Conservation (phyloP, 2,888 invertebrate species). For the Drosophila incognita region DNA sequence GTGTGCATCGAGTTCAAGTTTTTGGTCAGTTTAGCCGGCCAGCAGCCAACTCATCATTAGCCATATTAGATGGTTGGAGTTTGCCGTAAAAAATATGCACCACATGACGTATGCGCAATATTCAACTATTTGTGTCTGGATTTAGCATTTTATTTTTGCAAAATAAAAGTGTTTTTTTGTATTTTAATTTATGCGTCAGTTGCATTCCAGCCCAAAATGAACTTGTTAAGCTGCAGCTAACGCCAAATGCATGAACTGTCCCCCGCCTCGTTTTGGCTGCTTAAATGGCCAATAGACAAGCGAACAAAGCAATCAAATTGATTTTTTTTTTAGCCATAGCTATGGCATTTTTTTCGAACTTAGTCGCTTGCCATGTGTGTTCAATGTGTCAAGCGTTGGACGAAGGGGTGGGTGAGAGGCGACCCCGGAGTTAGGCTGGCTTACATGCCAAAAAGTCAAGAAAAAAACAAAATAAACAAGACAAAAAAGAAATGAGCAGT, state of each 20-base stretch:
- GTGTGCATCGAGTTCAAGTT: slow-evolving; percentile 1
- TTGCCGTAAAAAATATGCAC: background rate
- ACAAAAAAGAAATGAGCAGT: slow-evolving; percentile 4
- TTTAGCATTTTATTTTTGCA: slow-evolving; percentile 7
- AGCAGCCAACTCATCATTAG: slow-evolving; percentile 32
- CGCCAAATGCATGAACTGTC: slow-evolving; percentile 1
- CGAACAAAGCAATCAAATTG: slow-evolving; percentile 70
- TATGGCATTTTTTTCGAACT: slow-evolving; percentile 28
- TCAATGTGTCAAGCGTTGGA: slow-evolving; percentile 45
- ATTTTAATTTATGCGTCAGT: slow-evolving; percentile 63
- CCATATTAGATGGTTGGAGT: background rate
- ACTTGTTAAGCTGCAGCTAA: slow-evolving; percentile 71
- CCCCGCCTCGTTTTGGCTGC: slow-evolving; percentile 31
- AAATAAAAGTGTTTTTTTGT: slow-evolving; percentile 1
- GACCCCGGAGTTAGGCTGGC: slow-evolving; percentile 28
- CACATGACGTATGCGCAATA: slow-evolving; percentile 48
- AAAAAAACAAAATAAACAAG: slow-evolving; percentile 16
- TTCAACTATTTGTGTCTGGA: slow-evolving; percentile 36
- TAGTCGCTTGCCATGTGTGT: slow-evolving; percentile 57
- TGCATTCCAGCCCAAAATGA: slow-evolving; percentile 54
- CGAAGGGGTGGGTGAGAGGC: background rate
- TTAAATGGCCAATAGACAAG: slow-evolving; percentile 70
- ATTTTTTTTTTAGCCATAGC: slow-evolving; percentile 51
- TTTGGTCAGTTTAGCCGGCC: background rate
- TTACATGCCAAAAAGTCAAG: slow-evolving; percentile 71